phyloP scores from a whole-genome alignment of 1,140 invertebrate species.

The Drosophila teissieri region DNA sequence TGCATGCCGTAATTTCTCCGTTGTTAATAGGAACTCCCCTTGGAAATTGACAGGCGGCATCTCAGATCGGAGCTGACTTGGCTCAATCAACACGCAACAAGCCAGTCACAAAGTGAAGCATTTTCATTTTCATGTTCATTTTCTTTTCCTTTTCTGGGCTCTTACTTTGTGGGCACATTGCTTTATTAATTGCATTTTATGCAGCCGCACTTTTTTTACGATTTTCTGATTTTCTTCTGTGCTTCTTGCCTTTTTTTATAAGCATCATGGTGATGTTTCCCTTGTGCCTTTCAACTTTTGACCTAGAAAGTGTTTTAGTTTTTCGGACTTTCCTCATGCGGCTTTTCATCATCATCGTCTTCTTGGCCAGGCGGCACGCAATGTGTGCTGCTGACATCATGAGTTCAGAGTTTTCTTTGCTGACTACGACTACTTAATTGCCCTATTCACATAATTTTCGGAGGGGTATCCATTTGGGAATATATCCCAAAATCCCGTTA shows the following conservation, averaged over 20 bases:
- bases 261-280: conserved; percentile 26
- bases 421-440: conserved; percentile 30
- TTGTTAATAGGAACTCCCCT: conserved; percentile 42
- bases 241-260: conserved; percentile 39
- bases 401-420: conserved; percentile 42
- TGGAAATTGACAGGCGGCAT: conserved; percentile 47
- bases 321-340: conserved; percentile 36
- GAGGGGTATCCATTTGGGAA: neutral
- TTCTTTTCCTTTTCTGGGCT: conserved; percentile 21
- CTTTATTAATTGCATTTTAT: conserved; percentile 71
- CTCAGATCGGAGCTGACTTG: conserved; percentile 21
- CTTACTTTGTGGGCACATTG: conserved; percentile 51
- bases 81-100: conserved; percentile 37
- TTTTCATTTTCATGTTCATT: conserved; percentile 46
- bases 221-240: conserved; percentile 5
- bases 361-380: conserved; percentile 20
- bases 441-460: neutral
- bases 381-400: conserved; percentile 39
- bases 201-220: conserved; percentile 33
- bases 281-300: conserved; percentile 73
- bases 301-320: conserved; percentile 78
- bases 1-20: conserved; percentile 50
- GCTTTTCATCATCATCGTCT: conserved; percentile 47
- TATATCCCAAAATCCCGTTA: neutral
- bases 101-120: conserved; percentile 10